A percentile compares a stretch with the other conserved stretches of the same genome.
Conservation (phyloP, 1,140 invertebrate species). For the Manduca sexta region DNA sequence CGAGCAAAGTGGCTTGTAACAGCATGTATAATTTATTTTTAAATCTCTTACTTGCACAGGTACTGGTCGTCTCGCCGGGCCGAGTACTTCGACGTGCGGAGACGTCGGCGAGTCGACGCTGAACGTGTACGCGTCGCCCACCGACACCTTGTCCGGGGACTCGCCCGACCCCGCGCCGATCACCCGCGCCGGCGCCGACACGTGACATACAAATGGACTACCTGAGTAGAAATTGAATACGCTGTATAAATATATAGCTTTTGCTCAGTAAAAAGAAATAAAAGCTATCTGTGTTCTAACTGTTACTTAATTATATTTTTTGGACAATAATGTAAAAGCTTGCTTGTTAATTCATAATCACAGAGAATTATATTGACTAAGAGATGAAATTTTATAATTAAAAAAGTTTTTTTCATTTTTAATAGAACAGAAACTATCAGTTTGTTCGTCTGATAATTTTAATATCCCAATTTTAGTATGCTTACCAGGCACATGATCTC, state of each 20-base stretch:
- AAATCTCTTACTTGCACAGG: conserved; percentile 75
- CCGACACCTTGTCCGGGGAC: conserved; percentile 93
- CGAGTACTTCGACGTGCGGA: conserved; percentile 85
- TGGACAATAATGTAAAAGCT: no score
- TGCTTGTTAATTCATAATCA: no score
- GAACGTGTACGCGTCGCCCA: conserved; percentile 88
- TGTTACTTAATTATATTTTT: no score
- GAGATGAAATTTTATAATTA: no score
- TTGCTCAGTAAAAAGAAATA: no score
- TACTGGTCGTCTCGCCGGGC: conserved; percentile 81
- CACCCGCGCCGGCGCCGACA: conserved; percentile 82
- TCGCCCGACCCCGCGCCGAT: conserved; percentile 81
- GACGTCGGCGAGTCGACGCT: conserved; percentile 85
- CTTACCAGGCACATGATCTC: conserved; percentile 93
- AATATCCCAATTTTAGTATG: not conserved
- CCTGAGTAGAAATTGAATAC: conserved; percentile 29
- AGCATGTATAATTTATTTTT: no score
- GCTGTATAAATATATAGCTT: no score
- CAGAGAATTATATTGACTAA: no score
- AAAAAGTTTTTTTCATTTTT: not conserved
- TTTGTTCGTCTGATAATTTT: not conserved
- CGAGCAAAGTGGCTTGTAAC: no score
- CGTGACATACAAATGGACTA: conserved; percentile 75
- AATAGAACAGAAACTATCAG: no score
- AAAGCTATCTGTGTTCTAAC: no score